Conservation (phyloP, 2,888 invertebrate species). For the Chaetogeoica ovagalla region DNA sequence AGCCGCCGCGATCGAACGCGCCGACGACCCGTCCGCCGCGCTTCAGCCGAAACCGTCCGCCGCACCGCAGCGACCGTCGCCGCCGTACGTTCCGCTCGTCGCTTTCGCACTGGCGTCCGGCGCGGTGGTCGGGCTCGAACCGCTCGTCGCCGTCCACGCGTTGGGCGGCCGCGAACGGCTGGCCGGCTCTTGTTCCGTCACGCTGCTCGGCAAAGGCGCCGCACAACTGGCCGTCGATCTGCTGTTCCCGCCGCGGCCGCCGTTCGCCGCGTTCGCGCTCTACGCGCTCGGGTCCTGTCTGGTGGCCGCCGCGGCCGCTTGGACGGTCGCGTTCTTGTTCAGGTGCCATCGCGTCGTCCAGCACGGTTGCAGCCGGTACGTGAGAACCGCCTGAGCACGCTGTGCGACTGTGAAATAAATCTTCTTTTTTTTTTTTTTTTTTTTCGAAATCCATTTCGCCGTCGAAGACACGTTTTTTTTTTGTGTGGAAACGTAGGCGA, state of each 20-base stretch:
- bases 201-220: conserved; percentile 25
- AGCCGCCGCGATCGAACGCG: too few species aligned
- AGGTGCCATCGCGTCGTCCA: not conserved
- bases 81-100: not conserved
- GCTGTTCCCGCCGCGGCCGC: conserved; percentile 9
- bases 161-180: conserved; percentile 9
- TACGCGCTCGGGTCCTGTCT: conserved; percentile 11
- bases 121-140: conserved; percentile 17
- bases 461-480: too few species aligned
- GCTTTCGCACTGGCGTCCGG: conserved; percentile 22
- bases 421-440: too few species aligned
- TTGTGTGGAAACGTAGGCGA: too few species aligned
- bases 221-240: conserved; percentile 22
- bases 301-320: not conserved
- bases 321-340: not conserved
- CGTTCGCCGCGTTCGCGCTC: not conserved
- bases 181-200: conserved; percentile 3
- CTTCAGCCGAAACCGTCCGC: not conserved
- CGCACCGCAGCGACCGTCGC: not conserved
- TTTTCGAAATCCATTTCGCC: too few species aligned
- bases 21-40: not conserved
- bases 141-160: conserved; percentile 16
- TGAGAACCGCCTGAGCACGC: conserved; percentile 5
- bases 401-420: too few species aligned
- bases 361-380: not conserved